These are phyloP conservation scores for Engraulis encrasicolus DNA, from an alignment of 2,113 vertebrate species.

Conservation along the genomic window DNA sequence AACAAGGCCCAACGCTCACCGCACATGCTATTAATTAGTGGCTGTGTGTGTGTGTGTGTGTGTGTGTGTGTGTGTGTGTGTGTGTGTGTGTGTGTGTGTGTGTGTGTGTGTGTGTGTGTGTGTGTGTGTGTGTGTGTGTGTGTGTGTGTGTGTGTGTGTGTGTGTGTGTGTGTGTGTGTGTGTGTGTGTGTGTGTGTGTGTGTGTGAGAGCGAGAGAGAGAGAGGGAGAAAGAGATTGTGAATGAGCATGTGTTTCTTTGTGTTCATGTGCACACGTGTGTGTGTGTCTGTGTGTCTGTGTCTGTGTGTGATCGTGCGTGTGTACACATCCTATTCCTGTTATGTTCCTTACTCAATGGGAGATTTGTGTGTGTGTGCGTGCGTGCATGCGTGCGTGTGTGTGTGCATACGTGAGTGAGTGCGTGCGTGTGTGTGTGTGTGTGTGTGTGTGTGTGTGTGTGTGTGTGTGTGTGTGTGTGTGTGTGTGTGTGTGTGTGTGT, in stretches of 20 bases:
- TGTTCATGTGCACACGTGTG: not conserved
- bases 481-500: too few relatives aligned
- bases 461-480: too few relatives aligned
- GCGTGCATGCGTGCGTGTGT: too few relatives aligned
- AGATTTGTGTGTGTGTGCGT: not conserved
- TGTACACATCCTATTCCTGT: not conserved
- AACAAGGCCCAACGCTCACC: slow-evolving; percentile 12
- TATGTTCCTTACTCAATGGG: not conserved
- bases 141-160: not conserved
- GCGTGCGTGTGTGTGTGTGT: too few relatives aligned
- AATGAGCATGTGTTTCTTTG: not conserved
- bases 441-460: too few relatives aligned
- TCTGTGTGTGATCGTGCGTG: not conserved
- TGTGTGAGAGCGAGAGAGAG: not conserved
- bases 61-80: slow-evolving; percentile 32
- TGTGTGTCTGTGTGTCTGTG: not conserved
- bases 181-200: not conserved
- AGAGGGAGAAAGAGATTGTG: not conserved
- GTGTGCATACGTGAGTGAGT: not conserved
- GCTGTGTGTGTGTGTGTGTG: slow-evolving; percentile 28
- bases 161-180: not conserved
- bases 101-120: slow-evolving; percentile 17
- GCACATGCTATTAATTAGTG: slow-evolving; percentile 59
- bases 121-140: not conserved
- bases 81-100: not conserved